These are phyloP conservation scores for Cyrtorhinus lividipennis DNA, from an alignment of 1,140 invertebrate genomes.

Conservation along the genomic window DNA sequence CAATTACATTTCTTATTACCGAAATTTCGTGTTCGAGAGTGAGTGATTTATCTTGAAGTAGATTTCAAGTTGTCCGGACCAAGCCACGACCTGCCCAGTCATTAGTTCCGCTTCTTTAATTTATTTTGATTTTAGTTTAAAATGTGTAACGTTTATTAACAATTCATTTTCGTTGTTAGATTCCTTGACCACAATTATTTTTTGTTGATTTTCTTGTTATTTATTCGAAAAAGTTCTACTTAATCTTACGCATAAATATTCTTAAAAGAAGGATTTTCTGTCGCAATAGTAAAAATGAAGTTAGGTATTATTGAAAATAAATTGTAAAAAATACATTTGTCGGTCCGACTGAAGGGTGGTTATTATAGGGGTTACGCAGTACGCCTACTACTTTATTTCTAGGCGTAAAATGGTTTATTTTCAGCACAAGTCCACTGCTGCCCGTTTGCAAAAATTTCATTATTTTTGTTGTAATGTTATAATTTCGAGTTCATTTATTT, in stretches of 20 bases:
- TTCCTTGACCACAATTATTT: too few relatives aligned
- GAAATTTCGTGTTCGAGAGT: neutral
- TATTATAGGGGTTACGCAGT: too few relatives aligned
- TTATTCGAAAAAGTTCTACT: neutral
- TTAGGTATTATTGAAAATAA: too few relatives aligned
- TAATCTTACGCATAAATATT: too few relatives aligned
- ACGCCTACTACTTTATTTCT: too few relatives aligned
- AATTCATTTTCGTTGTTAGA: neutral
- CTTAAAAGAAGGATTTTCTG: neutral
- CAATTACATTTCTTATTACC: neutral
- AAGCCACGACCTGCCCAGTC: slow-evolving; percentile 2
- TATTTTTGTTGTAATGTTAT: too few relatives aligned
- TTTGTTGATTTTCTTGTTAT: neutral
- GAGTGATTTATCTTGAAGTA: neutral
- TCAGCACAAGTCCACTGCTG: too few relatives aligned
- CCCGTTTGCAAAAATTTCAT: too few relatives aligned
- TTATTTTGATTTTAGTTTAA: neutral
- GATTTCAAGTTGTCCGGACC: neutral
- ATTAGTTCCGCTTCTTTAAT: neutral
- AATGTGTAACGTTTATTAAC: neutral
- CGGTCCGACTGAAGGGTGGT: too few relatives aligned
- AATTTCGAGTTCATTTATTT: too few relatives aligned
- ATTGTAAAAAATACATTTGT: too few relatives aligned
- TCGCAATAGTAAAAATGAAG: neutral
- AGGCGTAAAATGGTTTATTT: too few relatives aligned